These are phyloP conservation scores for Manis crassicaudata DNA, from an alignment of 2,797 vertebrate species.

Conservation along the genomic window DNA sequence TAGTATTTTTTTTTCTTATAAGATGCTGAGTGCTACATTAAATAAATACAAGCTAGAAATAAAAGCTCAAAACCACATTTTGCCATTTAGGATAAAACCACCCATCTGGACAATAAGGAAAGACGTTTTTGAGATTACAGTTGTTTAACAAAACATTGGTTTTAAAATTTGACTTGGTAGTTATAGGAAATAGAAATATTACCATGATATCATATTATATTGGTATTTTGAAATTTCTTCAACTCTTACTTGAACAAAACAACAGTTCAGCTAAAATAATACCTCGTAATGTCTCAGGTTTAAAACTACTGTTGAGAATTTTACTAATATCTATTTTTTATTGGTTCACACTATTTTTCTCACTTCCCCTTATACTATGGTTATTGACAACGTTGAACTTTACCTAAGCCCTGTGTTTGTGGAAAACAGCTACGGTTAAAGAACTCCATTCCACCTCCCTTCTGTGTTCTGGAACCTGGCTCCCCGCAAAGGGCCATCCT, in stretches of 20 bases:
- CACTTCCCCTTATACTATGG: neutral
- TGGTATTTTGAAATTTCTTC: neutral
- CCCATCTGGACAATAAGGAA: neutral
- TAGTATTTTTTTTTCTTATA: neutral
- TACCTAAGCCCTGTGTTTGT: neutral
- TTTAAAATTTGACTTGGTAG: neutral
- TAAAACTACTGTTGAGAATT: neutral
- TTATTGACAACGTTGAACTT: neutral
- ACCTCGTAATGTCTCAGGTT: neutral
- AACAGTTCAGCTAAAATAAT: neutral
- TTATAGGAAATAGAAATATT: neutral
- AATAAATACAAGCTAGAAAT: neutral
- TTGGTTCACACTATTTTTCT: neutral
- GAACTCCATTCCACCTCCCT: fast-evolving
- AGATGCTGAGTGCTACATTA: neutral
- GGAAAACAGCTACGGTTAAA: neutral
- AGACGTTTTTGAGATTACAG: neutral
- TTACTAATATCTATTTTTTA: neutral
- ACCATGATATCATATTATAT: neutral
- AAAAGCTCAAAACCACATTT: neutral
- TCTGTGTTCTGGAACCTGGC: neutral
- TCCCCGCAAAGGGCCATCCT: neutral
- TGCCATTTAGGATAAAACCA: neutral
- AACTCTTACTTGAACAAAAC: neutral
- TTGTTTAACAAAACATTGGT: neutral